phyloP scores from a whole-genome alignment of 2,888 invertebrate genomes.

The Nemurella pictetii region DNA sequence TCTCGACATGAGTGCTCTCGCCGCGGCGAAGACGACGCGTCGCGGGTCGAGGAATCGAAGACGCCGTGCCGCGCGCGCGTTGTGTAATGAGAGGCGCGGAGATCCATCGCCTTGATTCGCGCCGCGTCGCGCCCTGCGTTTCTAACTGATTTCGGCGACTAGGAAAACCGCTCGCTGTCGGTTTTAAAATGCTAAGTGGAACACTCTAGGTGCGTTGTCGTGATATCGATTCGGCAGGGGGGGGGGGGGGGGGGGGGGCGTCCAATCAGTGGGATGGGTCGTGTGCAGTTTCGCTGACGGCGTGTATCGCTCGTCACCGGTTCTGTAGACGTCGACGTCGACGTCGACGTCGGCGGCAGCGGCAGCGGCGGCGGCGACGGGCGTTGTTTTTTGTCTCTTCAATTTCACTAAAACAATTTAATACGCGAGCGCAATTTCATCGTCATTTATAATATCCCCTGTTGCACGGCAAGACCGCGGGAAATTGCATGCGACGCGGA shows the following conservation, averaged over 20 bases:
- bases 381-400: background rate
- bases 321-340: too few relatives aligned
- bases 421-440: background rate
- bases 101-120: background rate
- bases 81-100: background rate
- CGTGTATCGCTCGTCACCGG: background rate
- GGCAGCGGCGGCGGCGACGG: too few relatives aligned
- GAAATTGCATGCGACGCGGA: background rate
- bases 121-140: background rate
- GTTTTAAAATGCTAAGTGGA: background rate
- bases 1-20: background rate
- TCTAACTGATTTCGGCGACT: too few relatives aligned
- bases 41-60: too few relatives aligned
- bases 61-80: background rate
- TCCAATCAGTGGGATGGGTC: background rate
- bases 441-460: background rate
- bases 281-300: background rate
- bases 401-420: background rate
- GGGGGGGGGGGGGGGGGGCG: too few relatives aligned
- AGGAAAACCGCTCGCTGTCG: background rate
- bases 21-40: background rate
- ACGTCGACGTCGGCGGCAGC: too few relatives aligned
- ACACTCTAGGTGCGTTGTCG: background rate
- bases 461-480: background rate
- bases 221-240: background rate